Evolutionary conservation across 2,113 vertebrate genomes (phyloP).

Genomic region (Dendropsophus ebraccatus): DNA sequence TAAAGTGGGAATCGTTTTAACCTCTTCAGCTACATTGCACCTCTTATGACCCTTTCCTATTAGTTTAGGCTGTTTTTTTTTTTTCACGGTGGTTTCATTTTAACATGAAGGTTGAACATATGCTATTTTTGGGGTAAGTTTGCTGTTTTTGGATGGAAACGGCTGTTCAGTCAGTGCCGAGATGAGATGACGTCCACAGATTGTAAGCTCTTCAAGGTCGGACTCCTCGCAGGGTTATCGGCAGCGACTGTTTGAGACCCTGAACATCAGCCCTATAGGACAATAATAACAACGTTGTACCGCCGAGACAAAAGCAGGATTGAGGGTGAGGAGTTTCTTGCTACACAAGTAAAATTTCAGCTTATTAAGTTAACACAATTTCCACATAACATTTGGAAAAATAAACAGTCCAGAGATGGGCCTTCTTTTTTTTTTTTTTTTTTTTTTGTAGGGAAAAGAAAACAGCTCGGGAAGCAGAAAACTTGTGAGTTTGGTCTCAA

Average conservation of each 20-base stretch:
- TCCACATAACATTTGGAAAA: conserved; percentile 59
- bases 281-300: conserved; percentile 53
- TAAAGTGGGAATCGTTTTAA: neutral
- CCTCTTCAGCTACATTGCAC: conserved; percentile 18
- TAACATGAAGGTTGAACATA: conserved; percentile 20
- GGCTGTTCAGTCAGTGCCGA: neutral
- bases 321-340: conserved; percentile 47
- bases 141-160: conserved; percentile 27
- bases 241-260: neutral
- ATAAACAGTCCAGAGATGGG: conserved; percentile 56
- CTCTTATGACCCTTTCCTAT: conserved; percentile 32
- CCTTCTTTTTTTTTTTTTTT: conserved; percentile 51
- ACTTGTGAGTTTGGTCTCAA: conserved; percentile 48
- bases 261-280: conserved; percentile 29
- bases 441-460: conserved; percentile 40
- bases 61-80: conserved; percentile 5
- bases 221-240: conserved; percentile 11
- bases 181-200: conserved; percentile 24
- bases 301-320: conserved; percentile 25
- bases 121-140: conserved; percentile 47
- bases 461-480: conserved; percentile 46
- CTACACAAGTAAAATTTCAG: conserved; percentile 54
- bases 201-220: conserved; percentile 25
- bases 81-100: conserved; percentile 8
- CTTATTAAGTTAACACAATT: conserved; percentile 60